phyloP scores from a whole-genome alignment of 2,113 vertebrate species.

The Cyanistes caeruleus region DNA sequence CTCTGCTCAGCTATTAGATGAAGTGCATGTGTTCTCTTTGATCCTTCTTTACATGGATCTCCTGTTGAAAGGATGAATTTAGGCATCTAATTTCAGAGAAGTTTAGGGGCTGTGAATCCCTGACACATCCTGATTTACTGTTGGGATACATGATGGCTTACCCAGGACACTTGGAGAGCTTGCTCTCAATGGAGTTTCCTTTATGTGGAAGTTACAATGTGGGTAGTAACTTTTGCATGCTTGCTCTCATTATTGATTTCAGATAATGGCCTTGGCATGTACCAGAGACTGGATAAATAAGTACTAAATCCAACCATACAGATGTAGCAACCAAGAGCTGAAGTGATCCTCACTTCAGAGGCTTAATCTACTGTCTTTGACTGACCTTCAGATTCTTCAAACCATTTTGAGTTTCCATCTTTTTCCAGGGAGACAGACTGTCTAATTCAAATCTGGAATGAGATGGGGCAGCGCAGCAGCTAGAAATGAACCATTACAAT shows the following conservation, averaged over 20 bases:
- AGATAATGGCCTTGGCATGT: background rate
- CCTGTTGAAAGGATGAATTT: background rate
- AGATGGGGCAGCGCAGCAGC: background rate
- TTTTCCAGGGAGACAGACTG: background rate
- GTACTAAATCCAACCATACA: background rate
- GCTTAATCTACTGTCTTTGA: background rate
- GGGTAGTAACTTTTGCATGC: rapidly evolving
- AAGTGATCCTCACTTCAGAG: background rate
- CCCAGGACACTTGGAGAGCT: background rate
- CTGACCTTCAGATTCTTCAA: background rate
- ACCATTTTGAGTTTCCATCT: background rate
- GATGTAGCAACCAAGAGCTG: background rate
- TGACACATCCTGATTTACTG: background rate
- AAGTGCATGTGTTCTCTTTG: background rate
- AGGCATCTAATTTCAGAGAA: background rate
- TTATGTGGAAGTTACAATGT: background rate
- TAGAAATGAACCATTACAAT: background rate
- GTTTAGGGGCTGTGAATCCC: background rate
- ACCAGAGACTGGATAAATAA: background rate
- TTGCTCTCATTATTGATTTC: background rate
- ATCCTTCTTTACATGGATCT: background rate
- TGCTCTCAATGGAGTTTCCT: background rate
- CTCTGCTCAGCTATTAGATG: background rate
- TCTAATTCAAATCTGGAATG: background rate
- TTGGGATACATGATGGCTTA: background rate